Conservation (phyloP, 64 coral and sea anemone species). For the Montipora efflorescens region DNA sequence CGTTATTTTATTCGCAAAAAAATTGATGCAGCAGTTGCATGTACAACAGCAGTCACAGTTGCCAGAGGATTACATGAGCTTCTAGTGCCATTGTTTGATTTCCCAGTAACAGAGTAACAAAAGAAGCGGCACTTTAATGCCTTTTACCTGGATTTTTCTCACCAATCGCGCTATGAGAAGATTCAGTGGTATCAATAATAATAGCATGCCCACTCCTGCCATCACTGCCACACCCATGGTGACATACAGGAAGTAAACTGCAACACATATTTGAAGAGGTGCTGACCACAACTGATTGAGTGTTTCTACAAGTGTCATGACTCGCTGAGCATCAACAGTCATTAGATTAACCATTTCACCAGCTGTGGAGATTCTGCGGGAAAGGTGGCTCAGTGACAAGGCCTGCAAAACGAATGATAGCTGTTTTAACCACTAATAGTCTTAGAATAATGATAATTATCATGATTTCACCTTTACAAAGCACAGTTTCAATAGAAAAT, state of each 20-base stretch:
- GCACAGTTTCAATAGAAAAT: too few species aligned
- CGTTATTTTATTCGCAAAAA: too few species aligned
- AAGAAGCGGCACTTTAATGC: too few species aligned
- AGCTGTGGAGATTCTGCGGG: conserved; percentile 54
- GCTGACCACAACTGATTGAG: conserved; percentile 71
- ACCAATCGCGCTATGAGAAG: conserved; percentile 43
- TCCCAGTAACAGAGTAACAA: too few species aligned
- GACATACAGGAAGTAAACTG: conserved; percentile 73
- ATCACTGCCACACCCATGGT: conserved; percentile 65
- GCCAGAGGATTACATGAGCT: too few species aligned
- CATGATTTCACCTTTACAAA: too few species aligned
- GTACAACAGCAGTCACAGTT: too few species aligned
- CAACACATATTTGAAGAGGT: conserved; percentile 59
- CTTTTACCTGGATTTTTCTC: conserved; percentile 64
- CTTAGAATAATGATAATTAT: too few species aligned
- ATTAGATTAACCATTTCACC: conserved; percentile 74
- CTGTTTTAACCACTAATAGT: too few species aligned
- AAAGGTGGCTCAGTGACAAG: conserved; percentile 37
- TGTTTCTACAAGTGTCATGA: conserved; percentile 37
- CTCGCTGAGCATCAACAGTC: conserved; percentile 63
- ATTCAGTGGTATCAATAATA: conserved; percentile 69
- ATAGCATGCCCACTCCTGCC: conserved; percentile 58
- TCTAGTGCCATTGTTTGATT: too few species aligned
- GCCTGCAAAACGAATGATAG: conserved; percentile 8
- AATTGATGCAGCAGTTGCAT: neutral